Evolutionary conservation across 2,888 invertebrate genomes (phyloP), one percentile per base, ranked within the genome.

Genomic region (Sclerodermus sp.): DNA sequence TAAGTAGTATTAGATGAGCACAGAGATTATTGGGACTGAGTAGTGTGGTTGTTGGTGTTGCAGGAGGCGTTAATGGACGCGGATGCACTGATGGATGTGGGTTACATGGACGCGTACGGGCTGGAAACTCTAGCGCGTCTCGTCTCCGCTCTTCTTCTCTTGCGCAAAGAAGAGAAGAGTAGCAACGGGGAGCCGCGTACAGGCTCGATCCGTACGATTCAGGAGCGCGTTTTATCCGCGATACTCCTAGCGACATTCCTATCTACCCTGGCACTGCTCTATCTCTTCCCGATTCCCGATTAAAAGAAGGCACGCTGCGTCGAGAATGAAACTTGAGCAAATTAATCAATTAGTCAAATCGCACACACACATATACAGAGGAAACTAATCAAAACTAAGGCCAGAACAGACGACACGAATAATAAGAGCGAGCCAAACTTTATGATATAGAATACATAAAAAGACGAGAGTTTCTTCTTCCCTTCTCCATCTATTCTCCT

Each of bases 281-380:
- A 80, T 60, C 62, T 76, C 44, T 82, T 77, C 68, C 82, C 82
- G 45, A 74, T 82, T 48, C 81, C 82, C 42, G 76, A 80, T 57
- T 81, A 23, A 23, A 23, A 23, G n/a, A n/a, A n/a, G n/a, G n/a
- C n/a, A 23, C 8, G 23, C 23, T 23, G 23, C 4, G 4, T 23
- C 23, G 4, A 23, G 8, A 23, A 23, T 3, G 23, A 23, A 23
- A 23, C 23, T 23, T 3, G 8, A 8, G 4, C 23, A 5, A 23
- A 23, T 23, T 23, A 8, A 23, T 23, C 23, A 23, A 23, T n/a
- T n/a, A n/a, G n/a, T n/a, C n/a, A n/a, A n/a, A n/a, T n/a, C n/a
- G n/a, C n/a, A n/a, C n/a, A n/a, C n/a, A n/a, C n/a, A n/a, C n/a
- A n/a, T n/a, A n/a, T n/a, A n/a, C n/a, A n/a, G n/a, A n/a, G n/a